Base-by-base conservation (phyloP, 2,797 vertebrate genomes). In the Pangasius djambal region DNA sequence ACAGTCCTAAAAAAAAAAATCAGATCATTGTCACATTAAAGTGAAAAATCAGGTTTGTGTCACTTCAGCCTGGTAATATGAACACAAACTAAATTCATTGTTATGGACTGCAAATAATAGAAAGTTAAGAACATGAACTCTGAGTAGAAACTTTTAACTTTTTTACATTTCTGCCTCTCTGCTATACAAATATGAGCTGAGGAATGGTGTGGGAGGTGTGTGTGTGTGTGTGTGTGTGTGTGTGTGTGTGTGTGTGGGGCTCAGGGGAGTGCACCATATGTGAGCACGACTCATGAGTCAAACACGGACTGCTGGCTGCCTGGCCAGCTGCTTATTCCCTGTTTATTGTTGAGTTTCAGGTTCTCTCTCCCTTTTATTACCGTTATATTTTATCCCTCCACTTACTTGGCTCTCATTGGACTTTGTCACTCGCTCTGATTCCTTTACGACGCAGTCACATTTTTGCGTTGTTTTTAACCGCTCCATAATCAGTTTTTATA, bases 201-300 rank as follows among this genome's bases (percentile, higher is more conserved):
- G 72, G 50, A 86, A 69, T 67, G 37, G 77, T 81, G 84, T 84
- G 63, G 75, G 65, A 22, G 61, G 28, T 16, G 57, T 86, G 20
- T 57, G 63, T 85, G 16, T 75, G 16, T 74, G 34, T 74, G 7
- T 61, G 55, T 82, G 55, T 82, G 55, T 72, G 15, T 25, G 28
- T 18, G 57, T 86, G 20, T 57, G 63, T 85, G 18, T 75, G 16
- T 90, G 63, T 90, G 83, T 82, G 34, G 70, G 85, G 40, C 40
- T 74, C 34, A 50, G 28, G 85, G 50, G 55, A 79, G 65, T 69
- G 74, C 72, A 87, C 90, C 90, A 89, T 90, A 87, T 91, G 88
- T 86, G 44, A 85, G 72, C 85, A 79, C 86, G 37, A 89, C 65
- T 88, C 85, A 78, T 72, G 69, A 88, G 81, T 89, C 90, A 88